Percentiles rank a stretch among this genome's conserved stretches.
phyloP scores from a whole-genome alignment of 2,888 invertebrate genomes.

The Argyresthia goedartella region DNA sequence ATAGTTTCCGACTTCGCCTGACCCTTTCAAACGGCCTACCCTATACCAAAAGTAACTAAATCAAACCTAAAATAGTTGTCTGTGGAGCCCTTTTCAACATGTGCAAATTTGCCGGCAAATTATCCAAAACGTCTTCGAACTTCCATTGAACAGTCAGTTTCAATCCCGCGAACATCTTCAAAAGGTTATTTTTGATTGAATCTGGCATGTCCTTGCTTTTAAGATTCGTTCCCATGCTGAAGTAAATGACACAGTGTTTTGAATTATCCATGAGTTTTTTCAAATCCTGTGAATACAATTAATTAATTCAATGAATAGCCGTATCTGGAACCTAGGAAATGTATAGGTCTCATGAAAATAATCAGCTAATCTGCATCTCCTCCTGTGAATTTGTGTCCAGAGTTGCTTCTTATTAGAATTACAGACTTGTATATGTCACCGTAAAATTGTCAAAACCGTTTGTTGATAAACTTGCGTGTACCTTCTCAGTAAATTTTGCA shows the following conservation, averaged over 20 bases:
- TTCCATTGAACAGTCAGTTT: constrained; percentile 45
- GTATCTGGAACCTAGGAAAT: background rate
- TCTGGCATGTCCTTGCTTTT: constrained; percentile 27
- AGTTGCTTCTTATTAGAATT: too few species aligned
- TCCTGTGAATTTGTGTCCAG: too few species aligned
- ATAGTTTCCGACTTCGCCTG: too few species aligned
- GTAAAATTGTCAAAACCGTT: too few species aligned
- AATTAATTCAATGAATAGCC: too few species aligned
- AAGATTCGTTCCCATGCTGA: constrained; percentile 42
- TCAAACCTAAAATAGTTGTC: constrained; percentile 31
- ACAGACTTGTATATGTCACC: too few species aligned
- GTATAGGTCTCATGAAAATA: too few species aligned
- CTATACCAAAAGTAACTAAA: background rate
- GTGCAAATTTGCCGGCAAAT: constrained; percentile 28
- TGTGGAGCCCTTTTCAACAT: constrained; percentile 34
- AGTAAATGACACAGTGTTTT: constrained; percentile 34
- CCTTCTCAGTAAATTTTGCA: too few species aligned
- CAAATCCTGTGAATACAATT: constrained; percentile 26
- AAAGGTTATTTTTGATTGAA: constrained; percentile 18
- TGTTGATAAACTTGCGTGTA: too few species aligned
- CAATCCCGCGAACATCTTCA: constrained; percentile 27
- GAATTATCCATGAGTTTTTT: constrained; percentile 34
- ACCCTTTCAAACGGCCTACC: too few species aligned
- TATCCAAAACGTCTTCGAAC: constrained; percentile 24
- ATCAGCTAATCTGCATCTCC: too few species aligned